Conservation (phyloP, 2,113 vertebrate genomes). For the Rhineura floridana region DNA sequence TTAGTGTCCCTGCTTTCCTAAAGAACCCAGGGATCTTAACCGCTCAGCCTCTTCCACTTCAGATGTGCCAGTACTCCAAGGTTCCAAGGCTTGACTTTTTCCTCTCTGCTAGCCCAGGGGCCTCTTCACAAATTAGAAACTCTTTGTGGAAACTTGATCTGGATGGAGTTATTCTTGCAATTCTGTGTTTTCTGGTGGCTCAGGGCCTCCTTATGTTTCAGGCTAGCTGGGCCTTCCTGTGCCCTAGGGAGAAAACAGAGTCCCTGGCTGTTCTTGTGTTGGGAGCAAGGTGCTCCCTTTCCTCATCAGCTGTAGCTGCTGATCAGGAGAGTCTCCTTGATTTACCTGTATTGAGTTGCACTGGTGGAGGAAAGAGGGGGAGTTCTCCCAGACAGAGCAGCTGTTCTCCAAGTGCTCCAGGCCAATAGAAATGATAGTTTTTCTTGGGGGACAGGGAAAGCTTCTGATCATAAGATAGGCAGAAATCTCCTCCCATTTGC, state of each 20-base stretch:
- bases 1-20: background rate
- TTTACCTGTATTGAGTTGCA: background rate
- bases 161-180: constrained; percentile 1
- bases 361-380: background rate
- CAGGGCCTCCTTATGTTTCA: background rate
- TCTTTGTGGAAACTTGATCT: constrained; percentile 2
- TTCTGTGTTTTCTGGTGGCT: background rate
- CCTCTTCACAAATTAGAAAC: background rate
- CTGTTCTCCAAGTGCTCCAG: background rate
- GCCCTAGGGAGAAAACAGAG: background rate
- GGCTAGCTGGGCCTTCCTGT: background rate
- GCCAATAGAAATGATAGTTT: background rate
- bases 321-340: background rate
- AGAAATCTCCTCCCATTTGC: background rate
- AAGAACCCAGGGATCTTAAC: background rate
- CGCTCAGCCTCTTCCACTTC: background rate
- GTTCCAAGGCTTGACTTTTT: background rate
- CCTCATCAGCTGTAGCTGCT: background rate
- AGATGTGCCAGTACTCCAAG: background rate
- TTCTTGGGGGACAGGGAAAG: background rate
- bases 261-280: background rate
- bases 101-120: background rate
- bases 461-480: constrained; percentile 10
- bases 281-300: background rate
- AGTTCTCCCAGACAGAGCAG: background rate